phyloP scores from a whole-genome alignment of 2,888 invertebrate species.

The Cataglyphis albicans region DNA sequence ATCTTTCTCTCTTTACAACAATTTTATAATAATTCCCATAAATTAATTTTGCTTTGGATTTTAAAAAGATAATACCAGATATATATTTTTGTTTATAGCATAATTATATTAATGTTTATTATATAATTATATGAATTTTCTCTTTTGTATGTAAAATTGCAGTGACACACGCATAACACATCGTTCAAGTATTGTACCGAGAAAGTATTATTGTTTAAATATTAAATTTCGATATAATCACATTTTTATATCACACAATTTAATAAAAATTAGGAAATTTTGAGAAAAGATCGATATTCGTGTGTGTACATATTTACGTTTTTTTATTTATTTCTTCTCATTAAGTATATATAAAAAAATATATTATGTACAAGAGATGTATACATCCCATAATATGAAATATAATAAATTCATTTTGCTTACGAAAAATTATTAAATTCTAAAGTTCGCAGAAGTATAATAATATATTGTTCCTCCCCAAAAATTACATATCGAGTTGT shows the following conservation, averaged over 20 bases:
- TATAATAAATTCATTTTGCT: neutral
- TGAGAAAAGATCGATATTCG: neutral
- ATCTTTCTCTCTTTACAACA: neutral
- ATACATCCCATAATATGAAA: slow-evolving; percentile 12
- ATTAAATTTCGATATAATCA: slow-evolving; percentile 9
- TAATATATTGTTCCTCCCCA: neutral
- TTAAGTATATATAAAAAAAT: slow-evolving; percentile 36
- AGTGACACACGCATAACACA: neutral
- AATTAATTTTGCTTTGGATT: neutral
- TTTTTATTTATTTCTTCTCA: neutral
- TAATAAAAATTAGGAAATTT: neutral
- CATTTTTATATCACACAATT: slow-evolving; percentile 1
- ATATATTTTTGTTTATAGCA: neutral
- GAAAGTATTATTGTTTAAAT: slow-evolving; percentile 2
- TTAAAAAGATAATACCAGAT: neutral
- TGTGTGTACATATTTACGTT: neutral
- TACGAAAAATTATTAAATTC: slow-evolving; percentile 4
- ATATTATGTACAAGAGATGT: slow-evolving; percentile 14
- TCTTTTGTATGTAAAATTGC: neutral
- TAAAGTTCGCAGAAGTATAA: neutral
- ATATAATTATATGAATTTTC: too few relatives aligned
- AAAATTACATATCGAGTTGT: neutral
- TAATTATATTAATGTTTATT: neutral
- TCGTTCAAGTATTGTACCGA: neutral
- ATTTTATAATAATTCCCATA: slow-evolving; percentile 8